Evolutionary conservation across 2,797 vertebrate species (phyloP).

Genomic region (Chelonia mydas): DNA sequence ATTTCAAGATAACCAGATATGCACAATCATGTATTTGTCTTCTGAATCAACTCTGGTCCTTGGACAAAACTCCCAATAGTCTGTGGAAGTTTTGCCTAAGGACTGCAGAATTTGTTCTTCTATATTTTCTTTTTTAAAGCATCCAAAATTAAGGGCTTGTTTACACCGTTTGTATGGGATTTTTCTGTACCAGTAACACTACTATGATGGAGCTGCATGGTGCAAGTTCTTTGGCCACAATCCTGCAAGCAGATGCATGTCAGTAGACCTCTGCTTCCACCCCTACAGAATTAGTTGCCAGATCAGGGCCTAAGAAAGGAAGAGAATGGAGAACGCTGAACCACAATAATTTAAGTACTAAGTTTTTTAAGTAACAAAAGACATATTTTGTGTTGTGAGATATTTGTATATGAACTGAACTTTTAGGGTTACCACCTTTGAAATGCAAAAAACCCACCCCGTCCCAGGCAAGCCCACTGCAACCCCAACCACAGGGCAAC

Average conservation of each 20-base stretch:
- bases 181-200: background rate
- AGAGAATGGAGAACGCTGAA: background rate
- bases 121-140: accelerated
- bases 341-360: background rate
- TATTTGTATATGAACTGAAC: background rate
- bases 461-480: too few species aligned
- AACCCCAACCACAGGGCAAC: too few species aligned
- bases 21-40: accelerated
- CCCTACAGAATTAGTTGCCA: too few species aligned
- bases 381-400: background rate
- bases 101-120: background rate
- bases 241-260: background rate
- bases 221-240: background rate
- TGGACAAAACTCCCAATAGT: background rate
- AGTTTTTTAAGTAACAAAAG: background rate
- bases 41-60: accelerated
- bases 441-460: too few species aligned
- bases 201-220: accelerated
- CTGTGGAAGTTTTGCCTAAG: background rate
- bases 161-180: background rate
- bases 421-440: too few species aligned
- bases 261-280: background rate
- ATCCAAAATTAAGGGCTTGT: background rate
- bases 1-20: accelerated
- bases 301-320: accelerated